Evolutionary conservation across 2,797 vertebrate species (phyloP), one percentile per base, ranked within the genome.

Genomic region (Menidia menidia): DNA sequence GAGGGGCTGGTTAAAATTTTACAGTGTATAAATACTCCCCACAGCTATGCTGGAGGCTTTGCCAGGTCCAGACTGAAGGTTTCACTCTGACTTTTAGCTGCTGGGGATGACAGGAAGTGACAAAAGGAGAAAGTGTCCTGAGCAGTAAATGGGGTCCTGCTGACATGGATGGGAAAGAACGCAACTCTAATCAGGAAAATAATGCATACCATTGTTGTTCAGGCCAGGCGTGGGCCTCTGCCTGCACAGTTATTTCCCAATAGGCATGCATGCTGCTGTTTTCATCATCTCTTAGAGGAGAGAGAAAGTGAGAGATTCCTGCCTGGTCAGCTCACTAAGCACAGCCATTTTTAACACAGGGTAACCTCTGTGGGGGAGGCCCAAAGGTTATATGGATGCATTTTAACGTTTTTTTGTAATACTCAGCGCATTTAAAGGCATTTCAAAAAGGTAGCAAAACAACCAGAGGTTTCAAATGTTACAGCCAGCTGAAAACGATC

Each of bases 181-280:
- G 89, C 91, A 86, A 86, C 87, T 81, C 87, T 93, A 89, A 92
- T 94, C 90, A 89, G 91, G 78, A 83, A 92, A 91, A 94, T 94
- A 94, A 94, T 92, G 88, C 89, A 77, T 54, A 71, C 90, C 92
- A 94, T 94, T 95, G 93, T 94, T 92, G 86, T 84, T 68, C 66
- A 59, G 77, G 60, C 79, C 85, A 87, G 87, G 81, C 86, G 89
- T 88, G 86, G 92, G 90, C 86, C 86, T 88, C 88, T 68, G 88
- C 71, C 85, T 80, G 77, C 84, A 63, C 87, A 90, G 89, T 87
- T 89, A 89, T 93, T 90, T 91, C 87, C 87, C 84, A 81, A 74
- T 35, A 87, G 82, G 83, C 78, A 64, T 81, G 77, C 63, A 67
- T 67, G 77, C 78, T 81, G 82, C 81, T 86, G 76, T 81, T 80